Percentiles rank a stretch among this genome's conserved stretches.
These are phyloP conservation scores for Drosophila chauvacae DNA, from an alignment of 1,140 invertebrate genomes.

Conservation along the genomic window DNA sequence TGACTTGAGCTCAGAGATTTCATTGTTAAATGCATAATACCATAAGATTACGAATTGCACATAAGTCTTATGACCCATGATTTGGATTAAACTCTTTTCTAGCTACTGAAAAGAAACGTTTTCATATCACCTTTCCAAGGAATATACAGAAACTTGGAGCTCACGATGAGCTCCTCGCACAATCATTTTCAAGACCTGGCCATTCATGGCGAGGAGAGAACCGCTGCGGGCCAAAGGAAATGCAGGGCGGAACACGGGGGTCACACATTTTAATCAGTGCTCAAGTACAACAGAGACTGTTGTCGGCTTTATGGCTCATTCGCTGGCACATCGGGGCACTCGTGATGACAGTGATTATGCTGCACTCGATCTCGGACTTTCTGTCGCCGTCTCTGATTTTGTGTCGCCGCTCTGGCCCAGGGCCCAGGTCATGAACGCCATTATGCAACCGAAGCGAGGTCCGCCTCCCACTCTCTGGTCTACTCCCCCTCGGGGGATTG, in stretches of 20 bases:
- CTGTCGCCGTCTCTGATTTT: slow-evolving; percentile 44
- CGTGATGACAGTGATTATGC: slow-evolving; percentile 62
- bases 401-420: slow-evolving; percentile 52
- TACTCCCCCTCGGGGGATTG: slow-evolving; percentile 7
- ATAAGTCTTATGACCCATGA: neutral
- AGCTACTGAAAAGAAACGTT: no score
- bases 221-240: slow-evolving; percentile 7
- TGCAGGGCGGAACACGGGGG: slow-evolving; percentile 14
- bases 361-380: slow-evolving; percentile 40
- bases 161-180: slow-evolving; percentile 20
- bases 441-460: slow-evolving; percentile 51
- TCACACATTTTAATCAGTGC: slow-evolving; percentile 78
- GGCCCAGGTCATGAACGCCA: slow-evolving; percentile 78
- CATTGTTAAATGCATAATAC: neutral
- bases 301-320: slow-evolving; percentile 59
- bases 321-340: slow-evolving; percentile 43
- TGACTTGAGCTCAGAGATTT: slow-evolving; percentile 1
- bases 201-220: slow-evolving; percentile 42
- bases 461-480: slow-evolving; percentile 40
- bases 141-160: neutral
- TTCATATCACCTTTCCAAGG: neutral
- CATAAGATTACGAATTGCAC: neutral
- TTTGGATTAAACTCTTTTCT: neutral
- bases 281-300: slow-evolving; percentile 68
- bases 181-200: slow-evolving; percentile 25